A percentile compares a stretch with the other conserved stretches of the same genome.
Conservation (phyloP, 2,888 invertebrate genomes). For the Sesia apiformis region DNA sequence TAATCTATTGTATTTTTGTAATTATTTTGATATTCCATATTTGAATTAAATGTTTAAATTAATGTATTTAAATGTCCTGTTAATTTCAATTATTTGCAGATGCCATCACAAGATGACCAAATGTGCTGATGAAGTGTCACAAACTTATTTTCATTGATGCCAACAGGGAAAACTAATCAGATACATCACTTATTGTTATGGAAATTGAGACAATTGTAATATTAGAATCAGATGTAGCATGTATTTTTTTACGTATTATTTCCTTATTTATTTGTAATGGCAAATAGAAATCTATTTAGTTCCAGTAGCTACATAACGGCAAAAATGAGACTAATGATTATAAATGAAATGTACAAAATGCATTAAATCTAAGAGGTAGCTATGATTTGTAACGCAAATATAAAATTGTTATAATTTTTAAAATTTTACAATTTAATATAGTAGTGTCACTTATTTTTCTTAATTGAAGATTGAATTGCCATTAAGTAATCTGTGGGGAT, state of each 20-base stretch:
- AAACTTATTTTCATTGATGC: background rate
- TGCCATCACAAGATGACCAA: conserved; percentile 61
- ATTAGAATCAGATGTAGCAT: no score
- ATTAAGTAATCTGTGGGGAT: conserved; percentile 35
- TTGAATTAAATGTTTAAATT: no score
- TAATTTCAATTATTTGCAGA: conserved; percentile 41
- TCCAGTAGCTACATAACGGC: no score
- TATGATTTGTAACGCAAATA: background rate
- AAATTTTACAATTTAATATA: background rate
- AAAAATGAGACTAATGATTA: background rate
- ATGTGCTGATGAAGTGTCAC: conserved; percentile 50
- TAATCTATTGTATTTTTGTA: no score
- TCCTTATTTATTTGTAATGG: no score
- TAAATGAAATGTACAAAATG: conserved; percentile 1
- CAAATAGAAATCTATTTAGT: no score
- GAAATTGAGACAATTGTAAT: no score
- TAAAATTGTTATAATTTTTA: background rate
- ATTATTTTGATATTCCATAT: no score
- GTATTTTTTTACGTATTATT: no score
- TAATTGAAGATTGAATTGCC: conserved; percentile 41
- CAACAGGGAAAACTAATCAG: background rate
- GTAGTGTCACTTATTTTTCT: conserved; percentile 1
- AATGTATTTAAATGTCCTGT: no score
- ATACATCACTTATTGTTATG: background rate
- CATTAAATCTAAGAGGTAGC: background rate